Evolutionary conservation across 2,113 vertebrate genomes (phyloP).

Genomic region (Anguilla rostrata): DNA sequence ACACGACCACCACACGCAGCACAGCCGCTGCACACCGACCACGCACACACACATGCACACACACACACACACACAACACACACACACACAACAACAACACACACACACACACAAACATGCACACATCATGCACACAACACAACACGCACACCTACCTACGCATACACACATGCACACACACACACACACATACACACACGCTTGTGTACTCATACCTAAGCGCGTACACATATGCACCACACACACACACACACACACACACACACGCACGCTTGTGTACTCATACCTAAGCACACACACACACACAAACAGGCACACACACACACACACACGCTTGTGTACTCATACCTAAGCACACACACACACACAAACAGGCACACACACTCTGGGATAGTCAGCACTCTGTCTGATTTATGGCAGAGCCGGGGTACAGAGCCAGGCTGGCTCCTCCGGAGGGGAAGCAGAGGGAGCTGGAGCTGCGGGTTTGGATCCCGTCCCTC

Average conservation of each 20-base stretch:
- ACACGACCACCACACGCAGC: too few species aligned
- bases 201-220: background rate
- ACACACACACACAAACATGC: background rate
- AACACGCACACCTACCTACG: too few species aligned
- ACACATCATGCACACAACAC: background rate
- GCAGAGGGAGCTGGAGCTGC: background rate
- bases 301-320: background rate
- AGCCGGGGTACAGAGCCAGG: background rate
- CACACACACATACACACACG: background rate
- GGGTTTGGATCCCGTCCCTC: constrained; percentile 1
- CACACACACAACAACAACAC: too few species aligned
- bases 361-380: background rate
- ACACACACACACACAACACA: background rate
- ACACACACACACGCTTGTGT: background rate
- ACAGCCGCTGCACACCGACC: too few species aligned
- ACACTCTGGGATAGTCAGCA: background rate
- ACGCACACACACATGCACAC: background rate
- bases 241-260: background rate
- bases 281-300: background rate
- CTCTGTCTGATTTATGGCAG: background rate
- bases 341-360: background rate
- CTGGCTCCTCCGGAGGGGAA: background rate
- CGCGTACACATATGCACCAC: background rate
- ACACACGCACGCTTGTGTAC: background rate
- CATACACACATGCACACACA: background rate